Base-by-base conservation (phyloP, 2,888 invertebrate species). In the Dromius quadrimaculatus region DNA sequence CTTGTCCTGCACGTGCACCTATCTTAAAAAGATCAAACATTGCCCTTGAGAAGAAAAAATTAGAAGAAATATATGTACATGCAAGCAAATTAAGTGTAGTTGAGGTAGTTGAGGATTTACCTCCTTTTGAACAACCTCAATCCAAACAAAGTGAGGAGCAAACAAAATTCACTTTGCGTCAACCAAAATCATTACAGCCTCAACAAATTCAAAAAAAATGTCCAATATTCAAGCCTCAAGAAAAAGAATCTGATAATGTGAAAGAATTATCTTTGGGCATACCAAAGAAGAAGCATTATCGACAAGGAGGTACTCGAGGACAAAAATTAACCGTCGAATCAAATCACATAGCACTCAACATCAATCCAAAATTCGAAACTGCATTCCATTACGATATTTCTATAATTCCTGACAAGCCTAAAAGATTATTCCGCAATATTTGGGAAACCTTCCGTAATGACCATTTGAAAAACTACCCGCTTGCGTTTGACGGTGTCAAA, bases 341-440 rank as follows among this genome's bases (percentile, higher is more conserved):
- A 0, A 93, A 93, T 77, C 90, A 92, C 80, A 80, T 93, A 57
- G 80, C 83, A 13, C 82, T 92, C 73, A 76, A 78, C 5, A 82
- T 90, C 59, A 70, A 75, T 1, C 81, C 84, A 71, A 83, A 87
- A 45, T 81, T 85, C 3, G 73, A 78, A 4, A 75, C 74, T 0
- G 85, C 86, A 0, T 81, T 86, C 77, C 97, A 97, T 77, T 97
- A 98, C 80, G 97, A 98, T 76, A 90, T 95, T 0, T 84, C 81
- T 0, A 85, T 93, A 28, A 83, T 79, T 0, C 92, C 93, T 0
- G 90, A 92, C n/a, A 87, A 81, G 38, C 92, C 92, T 0, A 92
- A 89, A 75, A 88, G 87, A 75, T 81, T 89, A 74, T 76, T 89
- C 61, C 82, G 88, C 0, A 61, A 73, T 0, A 87, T 86, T 0